Conservation (phyloP, 2,888 invertebrate genomes). For the Platycheirus rosarum region DNA sequence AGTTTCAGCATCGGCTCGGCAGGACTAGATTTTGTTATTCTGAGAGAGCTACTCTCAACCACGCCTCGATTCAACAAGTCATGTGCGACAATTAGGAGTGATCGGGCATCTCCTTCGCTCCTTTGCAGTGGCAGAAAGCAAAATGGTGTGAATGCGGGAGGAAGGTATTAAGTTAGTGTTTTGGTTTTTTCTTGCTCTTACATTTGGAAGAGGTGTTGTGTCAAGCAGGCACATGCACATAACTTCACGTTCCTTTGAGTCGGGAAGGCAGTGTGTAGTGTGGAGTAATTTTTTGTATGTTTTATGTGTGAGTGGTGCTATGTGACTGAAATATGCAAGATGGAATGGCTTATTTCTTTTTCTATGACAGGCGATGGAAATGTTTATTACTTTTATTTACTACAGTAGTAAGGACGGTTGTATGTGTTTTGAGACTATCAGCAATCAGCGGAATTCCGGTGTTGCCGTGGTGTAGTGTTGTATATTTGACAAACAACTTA, state of each 20-base stretch:
- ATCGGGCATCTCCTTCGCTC: slow-evolving; percentile 71
- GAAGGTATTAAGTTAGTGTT: slow-evolving; percentile 82
- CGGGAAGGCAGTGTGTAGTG: slow-evolving; percentile 30
- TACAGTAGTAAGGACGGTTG: slow-evolving; percentile 25
- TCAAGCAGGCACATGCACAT: slow-evolving; percentile 72
- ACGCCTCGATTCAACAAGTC: slow-evolving; percentile 74
- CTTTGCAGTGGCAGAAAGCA: slow-evolving; percentile 44
- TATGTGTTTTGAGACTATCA: slow-evolving; percentile 36
- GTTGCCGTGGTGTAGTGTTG: slow-evolving; percentile 56
- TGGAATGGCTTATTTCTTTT: slow-evolving; percentile 17
- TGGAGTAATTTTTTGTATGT: slow-evolving; percentile 53
- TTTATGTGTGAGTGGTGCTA: slow-evolving; percentile 77
- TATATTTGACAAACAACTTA: too few relatives aligned
- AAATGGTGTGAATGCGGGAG: slow-evolving; percentile 78
- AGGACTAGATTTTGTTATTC: slow-evolving; percentile 72
- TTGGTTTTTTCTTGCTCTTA: slow-evolving; percentile 76
- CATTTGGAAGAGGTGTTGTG: slow-evolving; percentile 41
- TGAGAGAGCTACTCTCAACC: slow-evolving; percentile 67
- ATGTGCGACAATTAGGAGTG: slow-evolving; percentile 73
- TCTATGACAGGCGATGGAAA: slow-evolving; percentile 41
- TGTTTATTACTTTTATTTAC: slow-evolving; percentile 66
- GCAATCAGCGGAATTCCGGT: slow-evolving; percentile 25
- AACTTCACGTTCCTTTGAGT: slow-evolving; percentile 66
- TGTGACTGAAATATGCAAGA: slow-evolving; percentile 81
- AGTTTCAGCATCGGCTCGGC: slow-evolving; percentile 1